A percentile compares a stretch with the other conserved stretches of the same genome.
phyloP scores from a whole-genome alignment of 2,797 vertebrate genomes.

The Peromyscus eremicus region DNA sequence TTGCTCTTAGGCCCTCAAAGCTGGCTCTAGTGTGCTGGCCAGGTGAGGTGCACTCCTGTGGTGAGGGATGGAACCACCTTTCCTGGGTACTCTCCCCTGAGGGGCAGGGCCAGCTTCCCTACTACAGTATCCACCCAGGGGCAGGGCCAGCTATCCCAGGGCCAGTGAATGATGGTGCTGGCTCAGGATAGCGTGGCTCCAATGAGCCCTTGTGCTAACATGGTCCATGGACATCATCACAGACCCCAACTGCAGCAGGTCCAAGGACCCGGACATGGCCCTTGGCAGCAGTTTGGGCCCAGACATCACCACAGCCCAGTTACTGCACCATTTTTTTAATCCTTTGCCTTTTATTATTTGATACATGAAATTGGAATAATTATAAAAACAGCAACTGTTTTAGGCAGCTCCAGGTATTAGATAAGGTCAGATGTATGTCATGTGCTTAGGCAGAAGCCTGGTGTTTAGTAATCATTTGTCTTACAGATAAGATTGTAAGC shows the following conservation, averaged over 20 bases:
- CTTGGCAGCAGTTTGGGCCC: neutral
- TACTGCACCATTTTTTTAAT: neutral
- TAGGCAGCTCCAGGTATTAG: neutral
- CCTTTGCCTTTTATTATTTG: neutral
- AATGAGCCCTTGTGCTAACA: too few relatives aligned
- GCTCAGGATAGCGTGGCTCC: too few relatives aligned
- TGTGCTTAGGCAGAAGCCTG: neutral
- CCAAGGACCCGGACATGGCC: neutral
- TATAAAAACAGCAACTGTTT: neutral
- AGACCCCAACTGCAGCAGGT: neutral
- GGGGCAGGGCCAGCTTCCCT: neutral
- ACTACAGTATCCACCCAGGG: too few relatives aligned
- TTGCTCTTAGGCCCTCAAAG: neutral
- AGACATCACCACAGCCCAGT: too few relatives aligned
- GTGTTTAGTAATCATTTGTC: neutral
- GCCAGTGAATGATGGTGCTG: too few relatives aligned
- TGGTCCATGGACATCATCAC: too few relatives aligned
- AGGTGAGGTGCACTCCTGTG: neutral
- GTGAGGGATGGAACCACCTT: neutral
- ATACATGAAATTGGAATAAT: neutral
- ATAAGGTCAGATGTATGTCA: neutral
- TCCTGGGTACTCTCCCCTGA: neutral
- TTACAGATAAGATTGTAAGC: neutral
- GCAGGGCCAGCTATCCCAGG: too few relatives aligned
- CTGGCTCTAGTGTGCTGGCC: too few relatives aligned